A percentile compares a stretch with the other conserved stretches of the same genome.
These are phyloP conservation scores for Characodon lateralis DNA, from an alignment of 2,797 vertebrate species.

Conservation along the genomic window DNA sequence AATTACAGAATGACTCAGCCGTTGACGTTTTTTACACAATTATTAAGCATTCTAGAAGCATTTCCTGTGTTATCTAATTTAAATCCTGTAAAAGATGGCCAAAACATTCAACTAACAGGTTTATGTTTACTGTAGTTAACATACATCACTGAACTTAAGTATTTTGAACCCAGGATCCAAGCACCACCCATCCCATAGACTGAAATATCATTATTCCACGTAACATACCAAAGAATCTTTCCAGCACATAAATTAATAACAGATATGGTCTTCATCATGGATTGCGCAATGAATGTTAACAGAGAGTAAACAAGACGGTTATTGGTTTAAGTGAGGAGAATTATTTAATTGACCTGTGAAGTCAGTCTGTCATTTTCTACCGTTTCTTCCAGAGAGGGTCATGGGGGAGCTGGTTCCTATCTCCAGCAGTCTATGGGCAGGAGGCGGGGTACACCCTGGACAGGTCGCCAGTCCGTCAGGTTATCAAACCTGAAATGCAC, in stretches of 20 bases:
- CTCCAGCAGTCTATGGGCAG: no score
- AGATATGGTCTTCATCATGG: background rate
- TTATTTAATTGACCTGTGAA: background rate
- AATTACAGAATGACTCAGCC: conserved; percentile 10
- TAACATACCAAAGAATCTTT: background rate
- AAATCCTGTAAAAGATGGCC: background rate
- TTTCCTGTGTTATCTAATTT: background rate
- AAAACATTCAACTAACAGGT: background rate
- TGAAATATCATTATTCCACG: background rate
- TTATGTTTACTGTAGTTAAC: background rate
- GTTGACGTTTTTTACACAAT: background rate
- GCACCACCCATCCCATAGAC: background rate
- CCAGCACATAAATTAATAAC: background rate
- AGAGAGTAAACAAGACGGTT: background rate
- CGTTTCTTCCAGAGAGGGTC: no score
- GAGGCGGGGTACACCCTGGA: no score
- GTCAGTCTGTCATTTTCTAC: no score
- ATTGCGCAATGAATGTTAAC: background rate
- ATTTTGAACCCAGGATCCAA: background rate
- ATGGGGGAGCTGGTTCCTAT: no score
- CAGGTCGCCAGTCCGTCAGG: no score
- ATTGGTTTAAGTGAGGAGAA: background rate
- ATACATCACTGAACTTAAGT: background rate
- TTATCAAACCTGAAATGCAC: background rate
- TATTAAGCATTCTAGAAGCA: background rate